Evolutionary conservation across 1,140 invertebrate species (phyloP).

Genomic region (Drosophila chauvacae): DNA sequence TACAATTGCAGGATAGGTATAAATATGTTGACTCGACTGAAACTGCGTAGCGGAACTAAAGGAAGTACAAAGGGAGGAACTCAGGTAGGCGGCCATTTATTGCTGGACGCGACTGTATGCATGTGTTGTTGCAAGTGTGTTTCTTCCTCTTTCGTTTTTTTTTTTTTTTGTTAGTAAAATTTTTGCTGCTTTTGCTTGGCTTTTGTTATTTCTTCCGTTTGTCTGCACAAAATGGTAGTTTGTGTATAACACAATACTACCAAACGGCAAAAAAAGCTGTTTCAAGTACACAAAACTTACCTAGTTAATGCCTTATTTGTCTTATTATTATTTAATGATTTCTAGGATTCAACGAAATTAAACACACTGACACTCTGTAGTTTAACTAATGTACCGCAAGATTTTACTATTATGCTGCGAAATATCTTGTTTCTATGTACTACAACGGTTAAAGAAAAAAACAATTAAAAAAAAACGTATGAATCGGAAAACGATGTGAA

Average conservation of each 20-base stretch:
- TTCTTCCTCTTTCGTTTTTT: neutral
- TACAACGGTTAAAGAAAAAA: slow-evolving; percentile 46
- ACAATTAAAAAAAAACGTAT: slow-evolving; percentile 34
- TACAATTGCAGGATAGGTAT: slow-evolving; percentile 15
- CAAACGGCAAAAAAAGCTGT: slow-evolving; percentile 27
- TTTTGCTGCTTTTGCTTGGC: slow-evolving; percentile 13
- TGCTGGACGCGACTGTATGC: slow-evolving; percentile 55
- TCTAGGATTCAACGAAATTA: slow-evolving; percentile 6
- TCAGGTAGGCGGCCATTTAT: slow-evolving; percentile 31
- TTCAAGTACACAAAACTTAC: slow-evolving; percentile 29
- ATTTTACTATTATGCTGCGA: slow-evolving; percentile 16
- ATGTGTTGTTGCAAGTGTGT: slow-evolving; percentile 54
- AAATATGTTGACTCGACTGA: slow-evolving; percentile 12
- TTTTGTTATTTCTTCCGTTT: slow-evolving; percentile 15
- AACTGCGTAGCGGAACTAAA: slow-evolving; percentile 44
- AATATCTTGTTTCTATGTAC: slow-evolving; percentile 31
- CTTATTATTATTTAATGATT: neutral
- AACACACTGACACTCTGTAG: slow-evolving; percentile 28
- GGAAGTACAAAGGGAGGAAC: neutral
- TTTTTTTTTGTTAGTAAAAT: neutral
- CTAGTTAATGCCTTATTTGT: slow-evolving; percentile 6
- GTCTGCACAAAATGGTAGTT: slow-evolving; percentile 48
- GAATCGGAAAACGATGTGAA: slow-evolving; percentile 21
- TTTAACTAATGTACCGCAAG: slow-evolving; percentile 31
- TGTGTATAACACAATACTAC: slow-evolving; percentile 30